Evolutionary conservation across 2,113 vertebrate species (phyloP).

Genomic region (Rhadina sibilatrix): DNA sequence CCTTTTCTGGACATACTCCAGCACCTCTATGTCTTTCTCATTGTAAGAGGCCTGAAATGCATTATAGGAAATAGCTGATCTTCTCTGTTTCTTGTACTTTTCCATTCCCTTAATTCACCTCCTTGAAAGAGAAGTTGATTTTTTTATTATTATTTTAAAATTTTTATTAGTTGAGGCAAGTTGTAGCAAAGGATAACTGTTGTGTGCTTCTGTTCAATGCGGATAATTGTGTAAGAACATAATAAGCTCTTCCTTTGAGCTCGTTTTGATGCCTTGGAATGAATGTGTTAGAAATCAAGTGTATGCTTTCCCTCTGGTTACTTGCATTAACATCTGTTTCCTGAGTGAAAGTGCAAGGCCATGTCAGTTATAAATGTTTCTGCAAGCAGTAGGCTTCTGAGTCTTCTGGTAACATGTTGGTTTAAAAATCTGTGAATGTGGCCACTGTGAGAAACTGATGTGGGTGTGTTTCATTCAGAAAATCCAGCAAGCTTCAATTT

Average conservation of each 20-base stretch:
- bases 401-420: neutral
- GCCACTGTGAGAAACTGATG: neutral
- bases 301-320: neutral
- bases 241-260: neutral
- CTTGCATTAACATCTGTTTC: neutral
- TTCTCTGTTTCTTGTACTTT: neutral
- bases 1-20: neutral
- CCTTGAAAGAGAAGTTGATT: neutral
- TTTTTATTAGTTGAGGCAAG: neutral
- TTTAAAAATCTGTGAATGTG: neutral
- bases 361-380: neutral
- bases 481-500: neutral
- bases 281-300: neutral
- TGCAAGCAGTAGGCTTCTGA: neutral
- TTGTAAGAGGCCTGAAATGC: neutral
- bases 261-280: neutral
- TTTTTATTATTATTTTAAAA: neutral
- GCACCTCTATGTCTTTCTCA: neutral
- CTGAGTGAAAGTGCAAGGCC: neutral
- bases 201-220: neutral
- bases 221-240: neutral
- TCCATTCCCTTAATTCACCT: neutral
- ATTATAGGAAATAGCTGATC: neutral
- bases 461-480: neutral
- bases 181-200: neutral